A percentile compares a stretch with the other conserved stretches of the same genome.
phyloP scores from a whole-genome alignment of 2,888 invertebrate genomes.

The Eledone cirrhosa region DNA sequence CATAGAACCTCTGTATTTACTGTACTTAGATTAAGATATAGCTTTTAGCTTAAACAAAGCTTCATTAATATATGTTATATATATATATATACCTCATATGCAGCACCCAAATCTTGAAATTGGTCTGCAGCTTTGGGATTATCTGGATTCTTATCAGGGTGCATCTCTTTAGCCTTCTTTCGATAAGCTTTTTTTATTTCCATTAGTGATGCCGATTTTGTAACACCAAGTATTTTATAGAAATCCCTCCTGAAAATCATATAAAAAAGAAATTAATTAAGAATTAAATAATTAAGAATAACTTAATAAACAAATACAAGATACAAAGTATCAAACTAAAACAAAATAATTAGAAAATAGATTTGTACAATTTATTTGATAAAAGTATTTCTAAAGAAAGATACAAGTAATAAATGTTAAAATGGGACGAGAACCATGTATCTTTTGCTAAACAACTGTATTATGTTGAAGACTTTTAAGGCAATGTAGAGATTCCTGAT shows the following conservation, averaged over 20 bases:
- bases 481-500: no score
- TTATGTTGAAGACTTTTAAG: no score
- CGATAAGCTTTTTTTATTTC: constrained; percentile 98
- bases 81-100: constrained; percentile 81
- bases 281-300: not conserved
- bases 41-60: not conserved
- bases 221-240: constrained; percentile 89
- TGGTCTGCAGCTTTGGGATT: constrained; percentile 92
- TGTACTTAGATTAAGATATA: no score
- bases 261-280: not conserved
- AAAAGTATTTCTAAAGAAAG: no score
- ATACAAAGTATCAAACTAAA: no score
- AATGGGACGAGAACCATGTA: not conserved
- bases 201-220: constrained; percentile 85
- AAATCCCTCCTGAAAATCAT: constrained; percentile 81
- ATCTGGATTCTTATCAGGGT: constrained; percentile 96
- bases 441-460: no score
- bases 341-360: no score
- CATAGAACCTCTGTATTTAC: no score
- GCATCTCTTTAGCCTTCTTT: constrained; percentile 91
- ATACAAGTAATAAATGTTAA: no score
- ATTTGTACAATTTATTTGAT: no score
- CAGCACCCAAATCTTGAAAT: constrained; percentile 95
- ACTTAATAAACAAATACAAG: no score
- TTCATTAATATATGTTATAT: not conserved